Percentiles rank a stretch among this genome's conserved stretches.
Evolutionary conservation across 1,140 invertebrate species (phyloP).

Genomic region (Camponotus pennsylvanicus): DNA sequence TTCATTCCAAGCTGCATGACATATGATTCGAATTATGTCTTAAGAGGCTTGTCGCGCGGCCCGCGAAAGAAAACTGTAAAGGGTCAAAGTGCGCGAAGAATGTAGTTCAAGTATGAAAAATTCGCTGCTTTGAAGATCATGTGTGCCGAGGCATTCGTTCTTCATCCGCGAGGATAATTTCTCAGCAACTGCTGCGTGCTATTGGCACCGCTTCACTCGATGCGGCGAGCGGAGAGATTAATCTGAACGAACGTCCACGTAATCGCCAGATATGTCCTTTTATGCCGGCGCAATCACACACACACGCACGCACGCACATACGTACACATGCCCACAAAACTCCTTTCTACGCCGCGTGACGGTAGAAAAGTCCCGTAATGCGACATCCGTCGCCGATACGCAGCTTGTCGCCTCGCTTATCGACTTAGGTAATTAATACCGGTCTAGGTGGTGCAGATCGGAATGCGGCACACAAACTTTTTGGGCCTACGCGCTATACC

Average conservation of each 20-base stretch:
- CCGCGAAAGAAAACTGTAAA: slow-evolving; percentile 26
- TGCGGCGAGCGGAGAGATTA: slow-evolving; percentile 12
- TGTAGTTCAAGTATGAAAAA: background rate
- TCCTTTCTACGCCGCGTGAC: slow-evolving; percentile 46
- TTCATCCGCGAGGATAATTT: slow-evolving; percentile 1
- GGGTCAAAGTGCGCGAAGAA: slow-evolving; percentile 29
- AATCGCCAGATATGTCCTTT: slow-evolving; percentile 48
- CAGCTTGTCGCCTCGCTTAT: slow-evolving; percentile 53
- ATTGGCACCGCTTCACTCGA: background rate
- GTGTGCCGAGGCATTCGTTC: slow-evolving; percentile 2
- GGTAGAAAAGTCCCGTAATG: slow-evolving; percentile 64
- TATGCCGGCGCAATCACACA: slow-evolving; percentile 45
- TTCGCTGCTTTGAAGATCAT: background rate
- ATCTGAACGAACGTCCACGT: slow-evolving; percentile 56
- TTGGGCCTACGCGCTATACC: background rate
- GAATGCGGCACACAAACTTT: slow-evolving; percentile 58
- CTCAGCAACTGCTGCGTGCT: slow-evolving; percentile 14
- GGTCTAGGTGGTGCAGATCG: slow-evolving; percentile 61
- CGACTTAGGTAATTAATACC: slow-evolving; percentile 64
- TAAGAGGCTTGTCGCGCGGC: background rate
- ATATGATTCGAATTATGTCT: slow-evolving; percentile 1
- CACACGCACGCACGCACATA: too few relatives aligned
- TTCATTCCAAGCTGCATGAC: background rate
- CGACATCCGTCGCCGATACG: slow-evolving; percentile 35
- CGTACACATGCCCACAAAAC: background rate